phyloP scores from a whole-genome alignment of 1,140 invertebrate genomes.

The Halyomorpha halys region DNA sequence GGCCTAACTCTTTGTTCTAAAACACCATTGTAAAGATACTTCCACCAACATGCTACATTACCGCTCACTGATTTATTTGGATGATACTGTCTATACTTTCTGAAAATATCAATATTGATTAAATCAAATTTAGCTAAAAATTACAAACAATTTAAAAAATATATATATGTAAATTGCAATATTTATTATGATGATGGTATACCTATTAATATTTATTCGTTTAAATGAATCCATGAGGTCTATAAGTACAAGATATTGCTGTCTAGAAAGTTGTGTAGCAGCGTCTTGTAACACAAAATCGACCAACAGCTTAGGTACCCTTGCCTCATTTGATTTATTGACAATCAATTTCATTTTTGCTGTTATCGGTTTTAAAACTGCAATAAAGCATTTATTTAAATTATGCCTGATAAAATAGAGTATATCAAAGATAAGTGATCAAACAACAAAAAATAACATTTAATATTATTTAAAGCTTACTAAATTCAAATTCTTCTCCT shows the following conservation, averaged over 20 bases:
- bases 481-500: conserved; percentile 59
- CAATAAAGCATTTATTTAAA: neutral
- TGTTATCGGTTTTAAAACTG: conserved; percentile 62
- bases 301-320: conserved; percentile 59
- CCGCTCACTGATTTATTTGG: conserved; percentile 38
- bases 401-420: too few relatives aligned
- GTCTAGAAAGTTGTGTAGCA: conserved; percentile 57
- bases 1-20: conserved; percentile 59
- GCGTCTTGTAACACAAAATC: conserved; percentile 70
- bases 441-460: neutral
- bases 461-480: conserved; percentile 42
- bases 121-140: neutral
- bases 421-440: neutral
- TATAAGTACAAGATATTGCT: conserved; percentile 61
- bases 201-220: conserved; percentile 58
- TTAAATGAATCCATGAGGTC: conserved; percentile 54
- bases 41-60: conserved; percentile 55
- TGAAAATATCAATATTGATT: conserved; percentile 30
- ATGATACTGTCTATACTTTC: conserved; percentile 45
- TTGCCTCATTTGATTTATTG: conserved; percentile 55
- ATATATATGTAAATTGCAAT: too few relatives aligned
- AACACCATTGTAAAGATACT: conserved; percentile 61
- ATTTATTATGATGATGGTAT: conserved; percentile 19
- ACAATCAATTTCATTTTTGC: conserved; percentile 72
- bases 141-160: neutral